Conservation (phyloP, 2,888 invertebrate genomes). For the Melipona beecheii region DNA sequence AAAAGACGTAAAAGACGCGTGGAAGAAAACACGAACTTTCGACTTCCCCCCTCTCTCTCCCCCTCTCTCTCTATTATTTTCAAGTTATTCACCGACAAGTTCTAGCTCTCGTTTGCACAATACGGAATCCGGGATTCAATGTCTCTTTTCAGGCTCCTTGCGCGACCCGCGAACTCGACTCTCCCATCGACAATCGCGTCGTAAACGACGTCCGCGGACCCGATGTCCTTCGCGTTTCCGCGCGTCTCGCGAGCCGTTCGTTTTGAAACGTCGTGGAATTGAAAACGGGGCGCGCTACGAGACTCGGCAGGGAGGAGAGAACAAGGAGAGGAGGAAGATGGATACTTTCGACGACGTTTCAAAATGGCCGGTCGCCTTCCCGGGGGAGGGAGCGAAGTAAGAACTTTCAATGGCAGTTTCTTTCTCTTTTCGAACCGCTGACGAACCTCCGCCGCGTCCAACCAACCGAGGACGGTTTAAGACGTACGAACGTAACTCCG, state of each 20-base stretch:
- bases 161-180: background rate
- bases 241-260: background rate
- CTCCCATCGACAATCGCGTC: slow-evolving; percentile 2
- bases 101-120: background rate
- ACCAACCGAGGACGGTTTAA: slow-evolving; percentile 35
- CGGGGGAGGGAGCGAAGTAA: slow-evolving; percentile 66
- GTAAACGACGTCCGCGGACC: background rate
- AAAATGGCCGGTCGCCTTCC: slow-evolving; percentile 53
- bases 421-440: slow-evolving; percentile 49
- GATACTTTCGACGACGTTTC: slow-evolving; percentile 53
- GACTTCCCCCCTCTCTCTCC: background rate
- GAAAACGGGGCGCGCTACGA: slow-evolving; percentile 1
- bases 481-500: slow-evolving; percentile 41
- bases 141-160: background rate
- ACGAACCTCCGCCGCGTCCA: slow-evolving; percentile 33
- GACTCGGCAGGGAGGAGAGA: background rate
- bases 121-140: slow-evolving; percentile 6
- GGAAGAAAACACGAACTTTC: slow-evolving; percentile 1
- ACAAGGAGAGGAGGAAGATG: background rate
- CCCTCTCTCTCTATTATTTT: slow-evolving; percentile 12
- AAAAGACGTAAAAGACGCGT: background rate
- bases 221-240: slow-evolving; percentile 5
- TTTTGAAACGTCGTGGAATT: slow-evolving; percentile 29
- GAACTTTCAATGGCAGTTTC: slow-evolving; percentile 69
- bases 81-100: slow-evolving; percentile 20